Base-by-base conservation (phyloP, 2,888 invertebrate species). In the Acanthopleura granulata region DNA sequence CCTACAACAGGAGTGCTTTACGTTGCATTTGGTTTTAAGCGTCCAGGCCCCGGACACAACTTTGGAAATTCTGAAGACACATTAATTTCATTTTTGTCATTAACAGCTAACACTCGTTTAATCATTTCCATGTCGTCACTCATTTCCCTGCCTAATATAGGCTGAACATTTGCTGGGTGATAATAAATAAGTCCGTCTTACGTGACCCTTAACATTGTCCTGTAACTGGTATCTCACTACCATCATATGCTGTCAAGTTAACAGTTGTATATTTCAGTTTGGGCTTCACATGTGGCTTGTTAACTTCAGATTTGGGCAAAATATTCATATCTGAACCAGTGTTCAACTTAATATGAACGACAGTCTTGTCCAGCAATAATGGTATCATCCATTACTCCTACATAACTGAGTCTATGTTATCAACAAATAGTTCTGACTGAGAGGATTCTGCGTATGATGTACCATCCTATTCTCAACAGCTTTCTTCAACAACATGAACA, bases 1-100 rank as follows among this genome's bases (percentile, higher is more conserved):
- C 79, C 77, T 18, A 82, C 76, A 16, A 78, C 80, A 62, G 82
- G 83, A 61, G 71, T 30, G n/a, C 40, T 72, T 73, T 18, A 80
- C 79, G 51, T 49, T 62, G 40, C 72, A 72, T 75, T 76, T 51
- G n/a, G 78, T 51, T 77, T 73, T 15, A 82, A 50, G 66, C 80
- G 77, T 18, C 82, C 82, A 74, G 79, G 66, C 16, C 80, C 82
- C 49, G 61, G 14, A 61, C 76, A 77, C 29, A 77, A 69, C 15
- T 74, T 29, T 25, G 69, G 25, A 57, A n/a, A 57, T 57, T 57
- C 57, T 22, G 57, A 50, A 25, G 71, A 51, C n/a, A 72, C 49
- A 22, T 57, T 57, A 57, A 12, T n/a, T 57, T 22, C 57, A 57
- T 57, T 3, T 57, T 22, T 57, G 57, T 3, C 57, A 57, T n/a